A percentile compares a stretch with the other conserved stretches of the same genome.
phyloP scores from a whole-genome alignment of 2,888 invertebrate genomes.

The Alviniconcha strummeri region DNA sequence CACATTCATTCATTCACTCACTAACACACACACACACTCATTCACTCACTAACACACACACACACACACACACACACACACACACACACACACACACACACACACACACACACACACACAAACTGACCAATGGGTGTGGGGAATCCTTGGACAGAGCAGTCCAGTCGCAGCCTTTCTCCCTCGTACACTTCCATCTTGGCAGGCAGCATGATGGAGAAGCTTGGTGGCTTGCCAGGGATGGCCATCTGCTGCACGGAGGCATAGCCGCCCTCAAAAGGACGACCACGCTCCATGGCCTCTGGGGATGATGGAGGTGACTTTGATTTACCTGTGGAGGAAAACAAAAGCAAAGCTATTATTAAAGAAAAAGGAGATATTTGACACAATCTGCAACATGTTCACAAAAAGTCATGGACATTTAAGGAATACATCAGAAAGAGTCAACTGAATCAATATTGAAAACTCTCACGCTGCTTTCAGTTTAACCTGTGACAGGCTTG shows the following conservation, averaged over 20 bases:
- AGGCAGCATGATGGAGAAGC: constrained; percentile 65
- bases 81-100: not conserved
- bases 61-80: constrained; percentile 14
- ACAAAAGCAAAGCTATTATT: no score
- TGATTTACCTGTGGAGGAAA: constrained; percentile 9
- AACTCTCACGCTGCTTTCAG: no score
- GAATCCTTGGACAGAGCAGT: constrained; percentile 67
- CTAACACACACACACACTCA: constrained; percentile 12
- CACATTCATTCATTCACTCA: no score
- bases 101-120: constrained; percentile 3
- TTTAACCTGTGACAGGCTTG: no score
- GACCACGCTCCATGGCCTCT: constrained; percentile 37
- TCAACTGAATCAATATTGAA: no score
- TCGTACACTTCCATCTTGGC: constrained; percentile 62
- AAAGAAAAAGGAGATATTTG: no score
- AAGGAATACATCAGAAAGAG: no score
- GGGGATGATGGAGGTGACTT: constrained; percentile 40
- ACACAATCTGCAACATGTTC: not conserved
- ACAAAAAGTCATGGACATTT: no score
- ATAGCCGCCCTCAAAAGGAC: constrained; percentile 34
- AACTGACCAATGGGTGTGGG: constrained; percentile 66
- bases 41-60: not conserved
- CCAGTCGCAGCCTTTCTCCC: constrained; percentile 67
- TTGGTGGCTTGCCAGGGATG: constrained; percentile 55
- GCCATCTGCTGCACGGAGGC: constrained; percentile 36